Percentiles rank a stretch among this genome's conserved stretches.
Conservation (phyloP, 2,888 invertebrate species). For the Leucozona laternaria region DNA sequence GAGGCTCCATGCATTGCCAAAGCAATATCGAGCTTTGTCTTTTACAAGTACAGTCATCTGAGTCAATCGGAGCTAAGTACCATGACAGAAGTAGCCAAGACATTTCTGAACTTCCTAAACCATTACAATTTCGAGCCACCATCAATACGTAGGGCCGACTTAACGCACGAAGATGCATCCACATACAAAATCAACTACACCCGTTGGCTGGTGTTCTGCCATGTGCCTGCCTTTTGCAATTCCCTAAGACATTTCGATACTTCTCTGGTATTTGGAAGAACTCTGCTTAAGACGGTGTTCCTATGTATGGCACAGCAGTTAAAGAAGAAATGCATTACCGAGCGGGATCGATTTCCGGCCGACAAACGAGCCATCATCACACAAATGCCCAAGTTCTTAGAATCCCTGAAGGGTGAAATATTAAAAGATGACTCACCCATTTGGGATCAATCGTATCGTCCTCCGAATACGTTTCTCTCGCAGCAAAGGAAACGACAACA, state of each 20-base stretch:
- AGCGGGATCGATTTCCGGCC: slow-evolving; percentile 93
- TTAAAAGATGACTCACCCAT: slow-evolving; percentile 92
- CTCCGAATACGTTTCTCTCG: slow-evolving; percentile 75
- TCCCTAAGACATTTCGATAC: slow-evolving; percentile 94
- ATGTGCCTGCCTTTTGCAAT: slow-evolving; percentile 96
- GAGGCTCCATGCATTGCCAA: slow-evolving; percentile 95
- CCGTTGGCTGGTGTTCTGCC: slow-evolving; percentile 96
- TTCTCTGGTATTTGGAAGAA: slow-evolving; percentile 93
- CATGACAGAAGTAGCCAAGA: slow-evolving; percentile 93
- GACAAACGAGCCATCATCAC: slow-evolving; percentile 91
- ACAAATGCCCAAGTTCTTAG: slow-evolving; percentile 94
- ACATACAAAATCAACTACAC: slow-evolving; percentile 95
- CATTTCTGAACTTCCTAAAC: slow-evolving; percentile 94
- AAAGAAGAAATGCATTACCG: slow-evolving; percentile 93
- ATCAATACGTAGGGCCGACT: slow-evolving; percentile 88
- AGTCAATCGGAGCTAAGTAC: slow-evolving; percentile 86
- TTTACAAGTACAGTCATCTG: slow-evolving; percentile 86
- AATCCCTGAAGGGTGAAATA: slow-evolving; percentile 93
- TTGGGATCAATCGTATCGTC: slow-evolving; percentile 94
- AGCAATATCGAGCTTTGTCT: slow-evolving; percentile 94
- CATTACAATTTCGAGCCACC: slow-evolving; percentile 96
- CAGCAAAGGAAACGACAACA: slow-evolving; percentile 77
- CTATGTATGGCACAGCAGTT: slow-evolving; percentile 91
- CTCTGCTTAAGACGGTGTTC: slow-evolving; percentile 92
- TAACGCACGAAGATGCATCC: slow-evolving; percentile 90